phyloP scores from a whole-genome alignment of 2,888 invertebrate genomes.

The Philaethria dido region DNA sequence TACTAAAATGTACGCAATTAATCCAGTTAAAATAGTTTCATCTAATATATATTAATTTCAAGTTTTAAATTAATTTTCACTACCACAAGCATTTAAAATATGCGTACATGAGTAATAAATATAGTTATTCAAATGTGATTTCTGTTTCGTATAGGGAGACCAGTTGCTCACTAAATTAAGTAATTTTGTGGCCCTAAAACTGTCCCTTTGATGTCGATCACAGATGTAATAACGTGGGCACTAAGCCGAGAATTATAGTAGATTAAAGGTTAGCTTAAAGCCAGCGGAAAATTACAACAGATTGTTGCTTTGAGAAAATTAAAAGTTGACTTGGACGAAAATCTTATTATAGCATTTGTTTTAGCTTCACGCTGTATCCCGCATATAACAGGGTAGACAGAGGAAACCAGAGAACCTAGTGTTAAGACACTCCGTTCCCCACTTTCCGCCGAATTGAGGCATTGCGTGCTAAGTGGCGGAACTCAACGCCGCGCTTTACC shows the following conservation, averaged over 20 bases:
- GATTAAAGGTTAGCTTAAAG: conserved; percentile 17
- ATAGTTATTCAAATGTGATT: not conserved
- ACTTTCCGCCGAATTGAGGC: too few relatives aligned
- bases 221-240: conserved; percentile 43
- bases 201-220: conserved; percentile 52
- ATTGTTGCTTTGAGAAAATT: conserved; percentile 18
- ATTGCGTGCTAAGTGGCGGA: too few relatives aligned
- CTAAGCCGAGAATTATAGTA: conserved; percentile 18
- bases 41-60: too few relatives aligned
- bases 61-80: not conserved
- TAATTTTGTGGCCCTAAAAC: conserved; percentile 42
- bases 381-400: too few relatives aligned
- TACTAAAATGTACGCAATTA: too few relatives aligned
- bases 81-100: not conserved
- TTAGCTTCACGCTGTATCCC: too few relatives aligned
- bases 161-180: conserved; percentile 28
- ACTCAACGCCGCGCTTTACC: too few relatives aligned
- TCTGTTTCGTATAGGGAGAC: conserved; percentile 12
- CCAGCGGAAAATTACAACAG: conserved; percentile 26
- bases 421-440: too few relatives aligned
- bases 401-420: too few relatives aligned
- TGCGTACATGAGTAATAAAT: not conserved
- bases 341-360: conserved; percentile 14
- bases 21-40: too few relatives aligned
- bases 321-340: conserved; percentile 17